Base-by-base conservation (phyloP, 2,888 invertebrate genomes). In the Mamestra brassicae region DNA sequence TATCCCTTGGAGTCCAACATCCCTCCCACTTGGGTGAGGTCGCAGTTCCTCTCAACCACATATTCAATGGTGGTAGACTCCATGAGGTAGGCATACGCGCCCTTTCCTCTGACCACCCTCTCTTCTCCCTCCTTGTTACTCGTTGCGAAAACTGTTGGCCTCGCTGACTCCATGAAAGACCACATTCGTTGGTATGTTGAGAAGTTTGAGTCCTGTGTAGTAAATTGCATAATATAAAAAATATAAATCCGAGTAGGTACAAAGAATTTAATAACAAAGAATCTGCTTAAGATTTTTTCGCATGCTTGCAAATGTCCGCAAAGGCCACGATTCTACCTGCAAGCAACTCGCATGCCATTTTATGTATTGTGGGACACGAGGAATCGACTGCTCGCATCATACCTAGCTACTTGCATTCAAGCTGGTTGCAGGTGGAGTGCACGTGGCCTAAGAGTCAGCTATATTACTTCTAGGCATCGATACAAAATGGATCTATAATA, bases 21-120 rank as follows among this genome's bases (percentile, higher is more conserved):
- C 3, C 98, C 98, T 0, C 99, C 99, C 42, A 99, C 98, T 97
- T 99, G 98, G 60, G 98, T 98, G 80, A 99, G 97, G 81, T 99
- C 98, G 90, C 99, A 99, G 90, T 98, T 98, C 81, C 99, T 97
- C 92, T 99, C 98, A 66, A 98, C 98, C 57, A 98, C 98, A 91
- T 99, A 99, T 92, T 99, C 99, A 83, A 99, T 99, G 42, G 98
- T 98, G 0, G 99, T 99, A 0, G 99, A 99, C 94, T 99, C 99
- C 99, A 99, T 99, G 47, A 99, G 97, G 92, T 99, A 99, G 1
- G 99, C 99, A 92, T 99, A 99, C 65, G 98, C 97, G 61, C 98
- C 98, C 92, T 98, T 98, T 26, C 98, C 98, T 90, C 98, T 97
- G 78, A 98, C 97, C 0, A 99, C 99, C 52, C 99, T 97, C 45